Percentiles rank a stretch among this genome's conserved stretches.
Conservation (phyloP, 2,888 invertebrate genomes). For the Stegana nigrithorax region DNA sequence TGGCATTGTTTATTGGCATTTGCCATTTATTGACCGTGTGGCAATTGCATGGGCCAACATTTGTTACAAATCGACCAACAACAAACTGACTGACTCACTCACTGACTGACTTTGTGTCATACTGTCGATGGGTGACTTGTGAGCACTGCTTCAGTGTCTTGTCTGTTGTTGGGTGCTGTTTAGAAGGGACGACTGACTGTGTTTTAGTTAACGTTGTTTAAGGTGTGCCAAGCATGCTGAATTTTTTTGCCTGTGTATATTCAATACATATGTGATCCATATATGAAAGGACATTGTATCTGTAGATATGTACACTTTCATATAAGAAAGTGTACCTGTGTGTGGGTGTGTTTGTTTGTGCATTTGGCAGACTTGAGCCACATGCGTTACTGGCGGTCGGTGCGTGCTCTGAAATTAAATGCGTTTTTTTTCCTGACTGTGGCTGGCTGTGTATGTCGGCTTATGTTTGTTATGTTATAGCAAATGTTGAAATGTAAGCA, state of each 20-base stretch:
- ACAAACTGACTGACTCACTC: slow-evolving; percentile 31
- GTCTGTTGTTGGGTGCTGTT: background rate
- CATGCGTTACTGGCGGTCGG: background rate
- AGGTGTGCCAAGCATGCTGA: slow-evolving; percentile 13
- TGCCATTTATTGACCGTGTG: slow-evolving; percentile 16
- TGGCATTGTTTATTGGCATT: slow-evolving; percentile 7
- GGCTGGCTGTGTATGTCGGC: background rate
- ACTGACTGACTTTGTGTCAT: background rate
- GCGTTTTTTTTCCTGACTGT: slow-evolving; percentile 36
- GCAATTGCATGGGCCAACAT: slow-evolving; percentile 35
- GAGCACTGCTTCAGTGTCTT: background rate
- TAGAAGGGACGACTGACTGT: background rate
- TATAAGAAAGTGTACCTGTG: too few relatives aligned
- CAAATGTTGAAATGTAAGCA: slow-evolving; percentile 51
- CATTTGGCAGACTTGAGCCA: slow-evolving; percentile 4
- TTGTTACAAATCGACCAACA: slow-evolving; percentile 53
- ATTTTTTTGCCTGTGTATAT: slow-evolving; percentile 38
- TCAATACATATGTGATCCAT: slow-evolving; percentile 44
- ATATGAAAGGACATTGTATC: too few relatives aligned
- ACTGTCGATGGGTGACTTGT: slow-evolving; percentile 6
- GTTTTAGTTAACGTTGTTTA: background rate
- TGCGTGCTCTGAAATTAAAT: slow-evolving; percentile 55
- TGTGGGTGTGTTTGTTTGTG: slow-evolving; percentile 20
- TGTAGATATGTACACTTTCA: too few relatives aligned
- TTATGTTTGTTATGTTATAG: slow-evolving; percentile 42